phyloP scores from a whole-genome alignment of 2,113 vertebrate species.

The Theristicus caerulescens region DNA sequence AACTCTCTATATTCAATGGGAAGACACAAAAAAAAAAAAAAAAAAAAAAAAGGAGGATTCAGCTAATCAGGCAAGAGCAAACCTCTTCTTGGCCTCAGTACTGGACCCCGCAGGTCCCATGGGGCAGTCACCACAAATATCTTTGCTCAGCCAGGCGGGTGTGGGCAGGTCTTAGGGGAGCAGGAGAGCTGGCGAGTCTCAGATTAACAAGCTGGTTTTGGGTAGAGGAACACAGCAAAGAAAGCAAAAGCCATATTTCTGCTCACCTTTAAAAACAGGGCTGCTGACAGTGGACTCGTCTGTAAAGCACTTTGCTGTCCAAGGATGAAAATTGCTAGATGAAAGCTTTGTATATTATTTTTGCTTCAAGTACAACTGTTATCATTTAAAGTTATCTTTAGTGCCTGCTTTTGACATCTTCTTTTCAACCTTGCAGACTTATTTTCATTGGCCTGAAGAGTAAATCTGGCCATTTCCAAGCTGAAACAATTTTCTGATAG shows the following conservation, averaged over 20 bases:
- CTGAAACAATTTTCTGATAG: not conserved
- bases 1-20: not conserved
- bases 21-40: not conserved
- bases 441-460: slow-evolving; percentile 3
- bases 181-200: not conserved
- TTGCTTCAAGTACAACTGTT: slow-evolving; percentile 9
- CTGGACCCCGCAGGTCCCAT: fast-evolving
- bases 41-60: not conserved
- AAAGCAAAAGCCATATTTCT: not conserved
- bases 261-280: not conserved
- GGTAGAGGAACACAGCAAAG: not conserved
- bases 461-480: not conserved
- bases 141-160: not conserved
- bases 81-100: not conserved
- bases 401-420: slow-evolving; percentile 26
- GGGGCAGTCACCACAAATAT: fast-evolving
- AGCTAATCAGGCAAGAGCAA: not conserved
- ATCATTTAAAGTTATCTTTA: slow-evolving; percentile 39
- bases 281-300: not conserved
- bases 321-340: slow-evolving; percentile 8
- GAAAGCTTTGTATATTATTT: slow-evolving; percentile 23
- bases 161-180: not conserved
- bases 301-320: slow-evolving; percentile 2
- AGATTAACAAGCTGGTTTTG: not conserved
- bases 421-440: slow-evolving; percentile 23